A percentile compares a stretch with the other conserved stretches of the same genome.
phyloP scores from a whole-genome alignment of 2,888 invertebrate species.

The Drosophila rubida region DNA sequence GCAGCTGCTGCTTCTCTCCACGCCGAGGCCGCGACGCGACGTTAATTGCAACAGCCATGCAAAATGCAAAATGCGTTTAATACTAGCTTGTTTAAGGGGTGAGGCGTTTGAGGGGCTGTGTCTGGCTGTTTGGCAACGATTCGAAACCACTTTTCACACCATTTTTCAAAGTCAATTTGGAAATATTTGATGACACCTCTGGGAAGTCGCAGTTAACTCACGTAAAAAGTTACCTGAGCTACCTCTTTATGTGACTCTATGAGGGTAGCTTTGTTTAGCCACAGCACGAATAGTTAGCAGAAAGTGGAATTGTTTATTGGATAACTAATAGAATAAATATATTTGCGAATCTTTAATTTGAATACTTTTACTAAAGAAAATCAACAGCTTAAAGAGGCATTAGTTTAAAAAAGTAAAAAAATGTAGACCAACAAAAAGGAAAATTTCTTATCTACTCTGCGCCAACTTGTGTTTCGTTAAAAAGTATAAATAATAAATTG shows the following conservation, averaged over 20 bases:
- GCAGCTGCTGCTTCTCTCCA: constrained; percentile 61
- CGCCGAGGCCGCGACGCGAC: constrained; percentile 10
- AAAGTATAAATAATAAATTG: background rate
- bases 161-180: constrained; percentile 72
- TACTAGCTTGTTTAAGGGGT: constrained; percentile 12
- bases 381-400: too few species aligned
- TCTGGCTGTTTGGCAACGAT: constrained; percentile 4
- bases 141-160: constrained; percentile 55
- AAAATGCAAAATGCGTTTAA: constrained; percentile 53
- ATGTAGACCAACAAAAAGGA: too few species aligned
- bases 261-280: constrained; percentile 22
- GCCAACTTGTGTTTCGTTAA: too few species aligned
- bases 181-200: constrained; percentile 64
- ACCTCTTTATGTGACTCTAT: background rate
- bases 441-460: too few species aligned
- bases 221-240: background rate
- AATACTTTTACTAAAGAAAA: too few species aligned
- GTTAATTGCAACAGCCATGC: constrained; percentile 66
- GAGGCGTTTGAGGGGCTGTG: constrained; percentile 9
- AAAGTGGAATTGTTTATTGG: too few species aligned
- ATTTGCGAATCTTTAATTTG: too few species aligned
- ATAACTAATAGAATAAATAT: too few species aligned
- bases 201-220: constrained; percentile 51
- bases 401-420: too few species aligned
- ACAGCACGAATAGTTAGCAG: too few species aligned